Evolutionary conservation across 2,888 invertebrate genomes (phyloP).

Genomic region (Scaptomyza tumidula): DNA sequence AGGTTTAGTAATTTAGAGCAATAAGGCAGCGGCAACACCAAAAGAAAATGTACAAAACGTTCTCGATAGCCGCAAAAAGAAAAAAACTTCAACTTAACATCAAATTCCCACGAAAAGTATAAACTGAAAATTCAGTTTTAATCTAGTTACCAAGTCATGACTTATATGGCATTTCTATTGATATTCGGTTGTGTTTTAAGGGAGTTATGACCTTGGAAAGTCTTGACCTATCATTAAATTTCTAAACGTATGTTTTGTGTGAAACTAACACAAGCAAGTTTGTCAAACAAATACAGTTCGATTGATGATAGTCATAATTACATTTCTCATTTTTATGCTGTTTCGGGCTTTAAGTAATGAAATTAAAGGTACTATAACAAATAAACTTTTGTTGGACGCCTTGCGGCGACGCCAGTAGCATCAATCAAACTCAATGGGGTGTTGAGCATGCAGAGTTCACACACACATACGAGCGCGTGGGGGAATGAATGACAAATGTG

Average conservation of each 20-base stretch:
- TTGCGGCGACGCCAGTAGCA: slow-evolving; percentile 30
- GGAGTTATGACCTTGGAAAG: no score
- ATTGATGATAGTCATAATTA: background rate
- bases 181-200: no score
- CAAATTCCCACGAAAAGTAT: no score
- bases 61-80: background rate
- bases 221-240: no score
- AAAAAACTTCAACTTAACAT: no score
- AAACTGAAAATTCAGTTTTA: no score
- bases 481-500: slow-evolving; percentile 5
- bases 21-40: background rate
- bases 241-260: background rate
- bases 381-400: slow-evolving; percentile 35
- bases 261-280: background rate
- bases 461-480: background rate
- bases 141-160: no score
- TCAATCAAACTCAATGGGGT: slow-evolving; percentile 47
- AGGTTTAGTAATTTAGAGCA: background rate
- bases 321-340: no score
- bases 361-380: slow-evolving; percentile 18
- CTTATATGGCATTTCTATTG: no score
- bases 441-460: slow-evolving; percentile 6
- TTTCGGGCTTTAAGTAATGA: slow-evolving; percentile 13
- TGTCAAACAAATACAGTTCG: background rate
- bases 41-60: background rate